These are phyloP conservation scores for Noctilio leporinus DNA, from an alignment of 2,113 vertebrate genomes.

Conservation along the genomic window DNA sequence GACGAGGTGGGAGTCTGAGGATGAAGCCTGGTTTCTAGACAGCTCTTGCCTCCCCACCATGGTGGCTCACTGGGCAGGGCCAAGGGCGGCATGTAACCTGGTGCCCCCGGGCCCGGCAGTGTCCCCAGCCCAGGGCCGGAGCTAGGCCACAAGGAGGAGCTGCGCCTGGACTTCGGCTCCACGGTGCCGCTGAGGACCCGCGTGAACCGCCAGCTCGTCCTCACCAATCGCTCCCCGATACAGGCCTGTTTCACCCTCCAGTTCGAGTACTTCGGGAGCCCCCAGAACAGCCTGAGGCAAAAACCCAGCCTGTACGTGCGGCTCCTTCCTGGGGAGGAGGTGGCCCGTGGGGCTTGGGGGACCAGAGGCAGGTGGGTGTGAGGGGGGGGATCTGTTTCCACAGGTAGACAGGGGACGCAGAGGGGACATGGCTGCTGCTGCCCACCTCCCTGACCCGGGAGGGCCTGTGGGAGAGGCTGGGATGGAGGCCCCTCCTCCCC, in stretches of 20 bases:
- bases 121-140: not conserved
- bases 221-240: conserved; percentile 87
- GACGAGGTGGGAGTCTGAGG: not conserved
- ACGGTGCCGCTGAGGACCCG: conserved; percentile 74
- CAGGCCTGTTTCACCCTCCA: conserved; percentile 82
- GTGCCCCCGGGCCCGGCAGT: rapidly evolving
- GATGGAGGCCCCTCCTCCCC: rapidly evolving
- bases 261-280: conserved; percentile 84
- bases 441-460: not conserved
- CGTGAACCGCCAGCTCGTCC: conserved; percentile 79
- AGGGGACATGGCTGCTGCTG: too few species aligned
- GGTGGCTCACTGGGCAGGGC: not conserved
- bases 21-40: not conserved
- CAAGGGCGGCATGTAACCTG: not conserved
- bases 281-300: not conserved
- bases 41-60: not conserved
- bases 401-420: rapidly evolving
- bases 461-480: not conserved
- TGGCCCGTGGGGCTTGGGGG: not conserved
- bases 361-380: not conserved
- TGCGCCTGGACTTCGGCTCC: conserved; percentile 87
- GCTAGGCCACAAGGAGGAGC: not conserved
- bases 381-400: rapidly evolving
- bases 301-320: conserved; percentile 59
- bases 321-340: rapidly evolving